Evolutionary conservation across 2,113 vertebrate genomes (phyloP).

Genomic region (Silurus glanis): DNA sequence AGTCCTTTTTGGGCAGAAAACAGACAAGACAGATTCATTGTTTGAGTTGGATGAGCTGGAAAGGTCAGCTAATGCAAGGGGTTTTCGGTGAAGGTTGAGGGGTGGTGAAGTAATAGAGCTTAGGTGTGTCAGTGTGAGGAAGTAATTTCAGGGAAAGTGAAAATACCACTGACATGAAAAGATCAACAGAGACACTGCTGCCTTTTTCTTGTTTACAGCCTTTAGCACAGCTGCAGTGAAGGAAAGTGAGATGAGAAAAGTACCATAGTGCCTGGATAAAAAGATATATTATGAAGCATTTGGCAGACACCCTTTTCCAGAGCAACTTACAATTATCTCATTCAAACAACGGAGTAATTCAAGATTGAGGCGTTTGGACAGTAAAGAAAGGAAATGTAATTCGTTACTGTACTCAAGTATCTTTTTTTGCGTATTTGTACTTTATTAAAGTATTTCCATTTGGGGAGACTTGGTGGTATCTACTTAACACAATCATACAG

Average conservation of each 20-base stretch:
- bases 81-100: constrained; percentile 25
- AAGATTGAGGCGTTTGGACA: too few relatives aligned
- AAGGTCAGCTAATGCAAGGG: constrained; percentile 51
- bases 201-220: not conserved
- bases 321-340: too few relatives aligned
- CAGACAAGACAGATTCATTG: constrained; percentile 50
- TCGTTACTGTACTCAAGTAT: too few relatives aligned
- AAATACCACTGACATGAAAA: constrained; percentile 39
- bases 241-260: not conserved
- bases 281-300: not conserved
- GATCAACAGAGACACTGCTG: constrained; percentile 13
- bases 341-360: too few relatives aligned
- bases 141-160: constrained; percentile 30
- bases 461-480: too few relatives aligned
- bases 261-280: too few relatives aligned
- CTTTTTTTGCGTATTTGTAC: too few relatives aligned
- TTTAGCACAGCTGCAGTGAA: not conserved
- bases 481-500: too few relatives aligned
- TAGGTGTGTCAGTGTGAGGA: constrained; percentile 2
- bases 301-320: too few relatives aligned
- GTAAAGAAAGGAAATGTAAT: too few relatives aligned
- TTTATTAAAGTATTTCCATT: too few relatives aligned
- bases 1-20: constrained; percentile 36
- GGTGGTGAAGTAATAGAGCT: constrained; percentile 30
- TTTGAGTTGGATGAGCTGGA: constrained; percentile 39